Conservation (phyloP, 2,113 vertebrate species). For the Corynorhinus townsendii region DNA sequence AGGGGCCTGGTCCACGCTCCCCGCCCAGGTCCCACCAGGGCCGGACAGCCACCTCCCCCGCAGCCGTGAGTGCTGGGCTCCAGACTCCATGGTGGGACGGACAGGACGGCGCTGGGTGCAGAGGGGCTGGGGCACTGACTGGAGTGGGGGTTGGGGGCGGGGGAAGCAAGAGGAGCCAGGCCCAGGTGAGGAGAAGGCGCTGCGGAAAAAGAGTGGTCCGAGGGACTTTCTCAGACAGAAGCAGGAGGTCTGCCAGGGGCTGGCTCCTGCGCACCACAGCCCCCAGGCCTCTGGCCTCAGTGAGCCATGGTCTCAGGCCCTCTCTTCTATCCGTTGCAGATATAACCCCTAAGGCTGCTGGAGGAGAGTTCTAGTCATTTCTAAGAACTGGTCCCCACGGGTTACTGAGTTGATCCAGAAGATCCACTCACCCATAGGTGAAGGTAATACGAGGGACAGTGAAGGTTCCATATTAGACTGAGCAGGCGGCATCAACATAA, state of each 20-base stretch:
- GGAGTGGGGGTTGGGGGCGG: too few relatives aligned
- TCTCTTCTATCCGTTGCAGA: neutral
- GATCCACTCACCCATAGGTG: neutral
- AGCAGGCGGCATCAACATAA: neutral
- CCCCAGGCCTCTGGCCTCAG: neutral
- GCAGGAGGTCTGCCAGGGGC: accelerated
- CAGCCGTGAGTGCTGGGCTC: neutral
- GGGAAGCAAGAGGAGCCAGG: neutral
- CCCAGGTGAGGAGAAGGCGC: neutral
- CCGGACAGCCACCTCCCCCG: accelerated
- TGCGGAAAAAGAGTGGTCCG: neutral
- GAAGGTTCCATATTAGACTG: neutral
- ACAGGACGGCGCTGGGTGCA: neutral
- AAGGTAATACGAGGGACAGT: neutral
- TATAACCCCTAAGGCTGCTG: neutral
- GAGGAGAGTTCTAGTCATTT: neutral
- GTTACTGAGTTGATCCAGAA: neutral
- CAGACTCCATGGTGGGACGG: too few relatives aligned
- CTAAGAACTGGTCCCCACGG: neutral
- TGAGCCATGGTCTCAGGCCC: neutral
- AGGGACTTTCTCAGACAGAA: neutral
- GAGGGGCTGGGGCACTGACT: too few relatives aligned
- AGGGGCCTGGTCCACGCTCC: neutral
- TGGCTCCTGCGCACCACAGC: neutral
- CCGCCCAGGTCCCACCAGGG: neutral